These are phyloP conservation scores for Hyles euphorbiae DNA, from an alignment of 1,140 invertebrate species.

Conservation along the genomic window DNA sequence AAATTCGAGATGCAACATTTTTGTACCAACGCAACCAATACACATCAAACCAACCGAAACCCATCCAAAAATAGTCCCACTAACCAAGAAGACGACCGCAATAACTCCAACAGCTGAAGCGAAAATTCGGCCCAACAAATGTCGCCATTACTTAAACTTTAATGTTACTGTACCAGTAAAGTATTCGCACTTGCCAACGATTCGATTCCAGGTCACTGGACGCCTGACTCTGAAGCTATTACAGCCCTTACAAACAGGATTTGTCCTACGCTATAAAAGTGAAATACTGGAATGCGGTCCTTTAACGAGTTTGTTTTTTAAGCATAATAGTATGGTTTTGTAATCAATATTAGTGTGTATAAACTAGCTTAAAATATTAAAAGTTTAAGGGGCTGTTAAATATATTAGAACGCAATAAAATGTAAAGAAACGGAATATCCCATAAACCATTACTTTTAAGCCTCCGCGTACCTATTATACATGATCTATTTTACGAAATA, in stretches of 20 bases:
- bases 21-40: too few relatives aligned
- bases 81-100: slow-evolving; percentile 11
- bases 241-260: slow-evolving; percentile 21
- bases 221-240: slow-evolving; percentile 20
- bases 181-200: slow-evolving; percentile 26
- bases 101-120: slow-evolving; percentile 18
- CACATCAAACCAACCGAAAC: too few relatives aligned
- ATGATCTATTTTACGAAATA: too few relatives aligned
- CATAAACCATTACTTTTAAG: too few relatives aligned
- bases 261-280: slow-evolving; percentile 23
- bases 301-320: slow-evolving; percentile 9
- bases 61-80: too few relatives aligned
- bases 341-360: too few relatives aligned
- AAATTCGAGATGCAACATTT: too few relatives aligned
- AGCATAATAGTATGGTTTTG: neutral
- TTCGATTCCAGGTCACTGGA: slow-evolving; percentile 32
- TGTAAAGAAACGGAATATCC: too few relatives aligned
- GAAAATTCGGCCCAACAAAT: slow-evolving; percentile 17
- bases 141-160: slow-evolving; percentile 27
- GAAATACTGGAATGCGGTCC: slow-evolving; percentile 18
- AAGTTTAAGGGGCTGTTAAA: too few relatives aligned
- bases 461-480: too few relatives aligned
- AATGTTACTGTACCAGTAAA: slow-evolving; percentile 26
- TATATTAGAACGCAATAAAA: too few relatives aligned
- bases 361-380: too few relatives aligned